Evolutionary conservation across 1,140 invertebrate species (phyloP), one percentile per base, ranked within the genome.

Genomic region (Scaptomyza montana): DNA sequence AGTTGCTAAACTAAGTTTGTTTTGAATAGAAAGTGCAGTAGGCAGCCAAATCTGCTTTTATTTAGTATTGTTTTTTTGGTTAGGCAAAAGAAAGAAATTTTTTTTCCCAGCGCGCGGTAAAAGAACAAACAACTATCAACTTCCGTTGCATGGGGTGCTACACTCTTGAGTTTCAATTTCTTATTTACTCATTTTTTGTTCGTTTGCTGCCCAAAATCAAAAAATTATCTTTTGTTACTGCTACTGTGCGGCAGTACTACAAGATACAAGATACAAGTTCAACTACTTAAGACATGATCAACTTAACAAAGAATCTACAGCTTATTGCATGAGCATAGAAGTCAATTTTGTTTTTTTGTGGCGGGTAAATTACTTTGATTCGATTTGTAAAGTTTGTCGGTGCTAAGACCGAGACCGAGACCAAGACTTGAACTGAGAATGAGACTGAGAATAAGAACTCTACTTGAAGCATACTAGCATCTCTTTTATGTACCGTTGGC

Each of bases 361-460:
- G 61, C 72, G 74, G 59, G 59, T 76, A 82, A 82, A 82, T 85
- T 85, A 78, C 74, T 78, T 86, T 87, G 78, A 87, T 87, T 86
- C 70, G 82, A 87, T 82, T 87, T 87, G 78, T 77, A 64, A 85
- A 87, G 57, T 49, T 49, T 68, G 28, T 57, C 59, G 21, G 21
- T 4, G 3, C 21, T 25, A 46, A 45, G 39, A 36, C 47, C 43
- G 55, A 13, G 55, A 28, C 39, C 10, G 55, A 13, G 55, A 28
- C 39, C 10, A 36, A 6, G 19, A 43, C 36, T 39, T 16, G 30
- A 12, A 45, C 28, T 10, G 21, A 33, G 30, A 33, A 33, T 33
- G 30, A 1, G 49, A 46, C 19, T 57, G 43, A 30, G 60, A 56
- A 63, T 59, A 63, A 51, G 69, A 59, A 72, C 49, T 45, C 50